Base-by-base conservation (phyloP, 2,797 vertebrate species). In the Siniperca obscura region DNA sequence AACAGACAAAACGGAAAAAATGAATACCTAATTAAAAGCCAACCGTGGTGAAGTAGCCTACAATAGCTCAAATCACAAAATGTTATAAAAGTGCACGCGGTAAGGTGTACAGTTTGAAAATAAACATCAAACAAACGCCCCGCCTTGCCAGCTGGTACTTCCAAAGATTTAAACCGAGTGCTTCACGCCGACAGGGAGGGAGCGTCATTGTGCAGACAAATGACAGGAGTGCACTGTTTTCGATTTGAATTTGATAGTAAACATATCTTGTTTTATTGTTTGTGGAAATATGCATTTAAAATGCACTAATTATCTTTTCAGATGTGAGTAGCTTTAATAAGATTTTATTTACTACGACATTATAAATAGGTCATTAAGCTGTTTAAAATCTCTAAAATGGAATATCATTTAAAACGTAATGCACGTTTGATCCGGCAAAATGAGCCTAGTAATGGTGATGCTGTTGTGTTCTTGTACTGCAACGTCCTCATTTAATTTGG, bases 191-290 rank as follows among this genome's bases (percentile, higher is more conserved):
- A 46, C 14, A 8, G 30, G 2, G 19, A 56, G 9, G 22, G 10
- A 5, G n/a, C 83, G 86, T 88, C 59, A 76, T 85, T 74, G 17
- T 90, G 88, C 40, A 71, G 76, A 89, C 86, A 92, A 92, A 91
- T 44, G 5, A 86, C 64, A 56, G 83, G 85, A 60, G 34, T 70
- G 60, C 78, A 85, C 85, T 78, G 87, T 84, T 92, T 87, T 89
- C 11, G 76, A 84, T 90, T 93, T 90, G 62, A 93, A 89, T 70
- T 85, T 36, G 36, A 36, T 36, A 7, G 36, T 36, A 36, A 36
- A 36, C 5, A 5, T 36, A 36, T 36, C 36, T 36, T 36, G 36
- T 36, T 36, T 36, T 36, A 36, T 36, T 36, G 7, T 36, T 36
- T 5, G 36, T 36, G 36, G 36, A 36, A 36, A 36, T 36, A 36